Evolutionary conservation across 2,113 vertebrate species (phyloP), one percentile per base, ranked within the genome.

Genomic region (Pandion haliaetus): DNA sequence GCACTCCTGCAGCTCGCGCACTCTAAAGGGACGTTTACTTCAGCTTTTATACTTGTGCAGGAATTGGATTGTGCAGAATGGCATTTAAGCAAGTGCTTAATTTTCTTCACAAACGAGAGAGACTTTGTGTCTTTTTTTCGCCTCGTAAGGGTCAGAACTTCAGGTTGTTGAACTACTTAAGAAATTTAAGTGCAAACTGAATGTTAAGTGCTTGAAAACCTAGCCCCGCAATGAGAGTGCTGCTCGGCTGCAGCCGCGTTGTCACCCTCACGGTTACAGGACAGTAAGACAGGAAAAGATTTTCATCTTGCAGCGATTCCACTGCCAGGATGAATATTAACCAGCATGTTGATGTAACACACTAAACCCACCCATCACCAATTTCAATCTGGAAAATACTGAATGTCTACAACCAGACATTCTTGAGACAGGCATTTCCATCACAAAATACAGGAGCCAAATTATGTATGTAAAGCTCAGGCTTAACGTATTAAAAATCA

Each of bases 391-490:
- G 36, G 76, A 14, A 82, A n/a, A 70, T 6, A 58, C 34, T 32
- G 31, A 26, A 52, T 42, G 24, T 49, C 63, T 82, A n/a, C 38
- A 54, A 55, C 23, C 44, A 79, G 54, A 85, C 63, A 57, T 50
- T 76, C 65, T 72, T 58, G 61, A 11, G 88, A 79, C 70, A 17
- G 63, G 82, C 26, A 57, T 55, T n/a, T 74, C n/a, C 59, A 61
- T 85, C 65, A 88, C 45, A 76, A 97, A 94, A 76, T 32, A 77
- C 12, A 19, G 29, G 42, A 93, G 45, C 61, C 82, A 28, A 32
- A 96, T 95, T 90, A 89, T 34, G 25, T 91, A 93, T 65, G 88
- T 32, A 36, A 93, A 97, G 57, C 40, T 94, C 54, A 49, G 58
- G 32, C 83, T 88, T 88, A 63, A 89, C 44, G 91, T 45, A 86